phyloP scores from a whole-genome alignment of 2,113 vertebrate genomes.

The Lepidothrix coronata region DNA sequence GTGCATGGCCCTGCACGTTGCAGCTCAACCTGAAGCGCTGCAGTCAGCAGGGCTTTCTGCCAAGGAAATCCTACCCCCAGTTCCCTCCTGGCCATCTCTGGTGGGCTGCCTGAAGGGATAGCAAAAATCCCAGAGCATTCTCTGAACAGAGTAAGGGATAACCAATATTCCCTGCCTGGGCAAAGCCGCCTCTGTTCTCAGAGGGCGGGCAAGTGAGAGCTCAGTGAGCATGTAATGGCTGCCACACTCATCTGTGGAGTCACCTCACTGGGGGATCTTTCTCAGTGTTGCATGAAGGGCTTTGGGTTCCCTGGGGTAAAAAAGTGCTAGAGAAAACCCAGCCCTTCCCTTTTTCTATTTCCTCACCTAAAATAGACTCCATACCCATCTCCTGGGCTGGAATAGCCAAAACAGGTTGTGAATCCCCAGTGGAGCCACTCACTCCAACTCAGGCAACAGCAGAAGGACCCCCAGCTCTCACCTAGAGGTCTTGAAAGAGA shows the following conservation, averaged over 20 bases:
- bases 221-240: conserved; percentile 40
- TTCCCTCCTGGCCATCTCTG: conserved; percentile 15
- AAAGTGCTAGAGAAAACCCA: conserved; percentile 26
- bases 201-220: neutral
- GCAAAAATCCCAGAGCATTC: neutral
- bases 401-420: neutral
- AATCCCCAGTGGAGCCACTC: neutral
- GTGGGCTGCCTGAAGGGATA: conserved; percentile 33
- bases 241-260: neutral
- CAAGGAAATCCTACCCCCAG: neutral
- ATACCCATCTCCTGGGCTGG: neutral
- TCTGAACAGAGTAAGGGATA: neutral
- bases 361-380: conserved; percentile 7
- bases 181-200: neutral
- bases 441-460: neutral
- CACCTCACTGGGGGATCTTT: neutral
- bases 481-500: neutral
- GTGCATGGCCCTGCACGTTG: rapidly evolving
- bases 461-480: rapidly evolving
- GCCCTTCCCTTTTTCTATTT: neutral
- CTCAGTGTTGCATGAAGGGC: conserved; percentile 51
- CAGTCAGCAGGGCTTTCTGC: conserved; percentile 30
- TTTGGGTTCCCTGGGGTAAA: conserved; percentile 38
- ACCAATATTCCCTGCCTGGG: neutral
- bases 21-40: neutral